phyloP scores from a whole-genome alignment of 2,888 invertebrate species.

The Margaritifera margaritifera region DNA sequence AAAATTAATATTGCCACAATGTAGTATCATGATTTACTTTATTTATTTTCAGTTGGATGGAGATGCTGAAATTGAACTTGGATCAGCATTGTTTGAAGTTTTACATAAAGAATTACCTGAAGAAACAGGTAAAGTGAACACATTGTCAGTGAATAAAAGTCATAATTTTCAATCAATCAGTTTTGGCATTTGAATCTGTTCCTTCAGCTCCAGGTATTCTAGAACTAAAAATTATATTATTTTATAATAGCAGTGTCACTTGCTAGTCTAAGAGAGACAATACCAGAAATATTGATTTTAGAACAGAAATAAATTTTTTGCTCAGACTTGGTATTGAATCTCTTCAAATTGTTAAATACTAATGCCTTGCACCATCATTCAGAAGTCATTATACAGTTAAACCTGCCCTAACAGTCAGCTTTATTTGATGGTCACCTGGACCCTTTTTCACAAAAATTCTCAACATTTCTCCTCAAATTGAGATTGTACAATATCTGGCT shows the following conservation, averaged over 20 bases:
- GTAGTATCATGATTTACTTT: background rate
- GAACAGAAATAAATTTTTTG: background rate
- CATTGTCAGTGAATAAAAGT: background rate
- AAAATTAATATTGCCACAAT: background rate
- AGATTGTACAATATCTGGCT: too few species aligned
- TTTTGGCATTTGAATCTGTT: too few species aligned
- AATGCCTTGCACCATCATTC: too few species aligned
- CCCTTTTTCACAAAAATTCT: too few species aligned
- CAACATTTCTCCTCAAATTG: too few species aligned
- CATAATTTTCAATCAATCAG: too few species aligned
- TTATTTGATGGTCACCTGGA: too few species aligned
- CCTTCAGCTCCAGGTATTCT: background rate
- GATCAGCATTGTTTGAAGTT: conserved; percentile 49
- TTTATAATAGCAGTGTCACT: background rate
- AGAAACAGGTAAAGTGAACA: conserved; percentile 35
- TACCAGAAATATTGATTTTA: background rate
- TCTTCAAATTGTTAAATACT: too few species aligned
- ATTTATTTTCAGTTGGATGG: conserved; percentile 31
- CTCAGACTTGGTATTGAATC: too few species aligned
- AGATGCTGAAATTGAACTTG: conserved; percentile 43
- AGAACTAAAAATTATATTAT: background rate
- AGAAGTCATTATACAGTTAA: too few species aligned
- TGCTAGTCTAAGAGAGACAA: background rate
- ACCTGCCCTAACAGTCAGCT: too few species aligned
- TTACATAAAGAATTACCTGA: conserved; percentile 40